Evolutionary conservation across 2,113 vertebrate species (phyloP), one percentile per base, ranked within the genome.

Genomic region (Heterotis niloticus): DNA sequence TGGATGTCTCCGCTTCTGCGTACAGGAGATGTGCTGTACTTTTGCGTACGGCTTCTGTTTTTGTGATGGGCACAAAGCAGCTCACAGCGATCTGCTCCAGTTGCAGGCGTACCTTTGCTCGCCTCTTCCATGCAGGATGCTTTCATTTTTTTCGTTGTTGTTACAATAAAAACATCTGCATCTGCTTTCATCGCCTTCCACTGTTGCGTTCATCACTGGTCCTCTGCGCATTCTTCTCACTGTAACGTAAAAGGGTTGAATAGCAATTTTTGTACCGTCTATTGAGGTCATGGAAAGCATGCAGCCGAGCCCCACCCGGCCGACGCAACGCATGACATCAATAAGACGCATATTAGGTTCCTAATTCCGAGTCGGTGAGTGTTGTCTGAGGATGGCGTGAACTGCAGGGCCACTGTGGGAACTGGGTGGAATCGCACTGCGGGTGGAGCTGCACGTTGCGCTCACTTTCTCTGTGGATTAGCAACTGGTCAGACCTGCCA

Each of bases 401-500:
- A 23, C 26, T 56, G 71, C 28, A 52, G 12, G 52, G 59, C 59
- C 3, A 11, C 59, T 62, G 59, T 11, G 59, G 20, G 10, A 62
- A 2, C 59, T 62, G 14, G 57, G 1, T 3, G 20, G 59, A 62
- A 62, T 1, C 1, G 14, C 59, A 4, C 59, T 2, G 24, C 28
- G 71, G 52, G 71, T 26, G 71, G 51, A 16, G 5, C 70, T 14
- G 10, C 70, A 72, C 52, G 52, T 17, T 20, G 23, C 24, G 23
- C 11, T 20, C 24, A 26, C 54, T 54, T 62, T 14, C 20, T 59
- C 71, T 10, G 23, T 23, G n/a, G n/a, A 52, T 26, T 13, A 5
- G 52, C 26, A 57, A 74, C 71, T 52, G 24, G 71, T 74, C 54
- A 57, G 54, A 74, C 71, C 71, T 74, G 71, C 57, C 71, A 26